These are phyloP conservation scores for Plemyria rubiginata DNA, from an alignment of 2,888 invertebrate species.

Conservation along the genomic window DNA sequence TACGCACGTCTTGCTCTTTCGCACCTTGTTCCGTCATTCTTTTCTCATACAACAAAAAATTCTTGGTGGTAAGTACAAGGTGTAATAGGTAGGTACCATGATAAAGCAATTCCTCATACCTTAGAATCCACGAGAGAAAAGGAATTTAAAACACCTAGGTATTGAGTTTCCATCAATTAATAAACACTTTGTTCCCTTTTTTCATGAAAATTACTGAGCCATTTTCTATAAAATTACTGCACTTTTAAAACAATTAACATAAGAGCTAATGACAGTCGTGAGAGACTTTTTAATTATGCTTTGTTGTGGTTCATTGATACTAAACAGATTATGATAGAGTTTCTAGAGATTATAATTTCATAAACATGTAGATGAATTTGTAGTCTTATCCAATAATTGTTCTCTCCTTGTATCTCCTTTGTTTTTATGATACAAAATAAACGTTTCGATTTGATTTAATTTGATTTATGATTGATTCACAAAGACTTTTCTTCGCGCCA, in stretches of 20 bases:
- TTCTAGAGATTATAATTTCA: too few relatives aligned
- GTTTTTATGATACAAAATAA: too few relatives aligned
- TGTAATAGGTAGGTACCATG: not conserved
- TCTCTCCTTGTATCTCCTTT: too few relatives aligned
- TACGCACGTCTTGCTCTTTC: too few relatives aligned
- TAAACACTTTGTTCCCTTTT: constrained; percentile 15
- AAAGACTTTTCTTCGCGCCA: too few relatives aligned
- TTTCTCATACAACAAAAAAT: not conserved
- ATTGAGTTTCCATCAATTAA: constrained; percentile 28
- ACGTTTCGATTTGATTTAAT: too few relatives aligned
- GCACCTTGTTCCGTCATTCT: too few relatives aligned
- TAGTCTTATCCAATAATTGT: too few relatives aligned
- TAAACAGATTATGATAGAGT: constrained; percentile 5
- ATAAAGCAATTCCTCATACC: constrained; percentile 19
- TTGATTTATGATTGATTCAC: too few relatives aligned
- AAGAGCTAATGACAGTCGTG: constrained; percentile 34
- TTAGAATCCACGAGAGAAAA: constrained; percentile 17
- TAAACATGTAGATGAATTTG: too few relatives aligned
- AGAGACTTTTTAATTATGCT: constrained; percentile 31
- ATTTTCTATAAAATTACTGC: constrained; percentile 29
- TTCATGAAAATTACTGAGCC: constrained; percentile 14
- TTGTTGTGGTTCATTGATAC: constrained; percentile 43
- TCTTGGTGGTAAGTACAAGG: too few relatives aligned
- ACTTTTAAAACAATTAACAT: constrained; percentile 23
- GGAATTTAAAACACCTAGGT: constrained; percentile 6